A percentile compares a stretch with the other conserved stretches of the same genome.
Evolutionary conservation across 2,113 vertebrate species (phyloP).

Genomic region (Euleptes europaea): DNA sequence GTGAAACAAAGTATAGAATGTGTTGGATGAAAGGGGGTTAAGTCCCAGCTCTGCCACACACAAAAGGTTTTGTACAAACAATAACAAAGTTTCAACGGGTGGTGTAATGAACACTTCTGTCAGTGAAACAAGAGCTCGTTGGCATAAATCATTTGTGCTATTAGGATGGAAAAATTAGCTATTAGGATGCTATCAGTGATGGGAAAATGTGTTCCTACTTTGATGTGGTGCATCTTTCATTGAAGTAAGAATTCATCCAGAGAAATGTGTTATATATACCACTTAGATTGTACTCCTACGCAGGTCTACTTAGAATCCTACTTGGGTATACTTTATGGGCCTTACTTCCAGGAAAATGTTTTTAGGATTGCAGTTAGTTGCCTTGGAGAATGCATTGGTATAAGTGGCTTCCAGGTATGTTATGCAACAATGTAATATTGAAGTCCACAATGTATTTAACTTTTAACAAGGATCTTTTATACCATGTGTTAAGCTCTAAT

Average conservation of each 20-base stretch:
- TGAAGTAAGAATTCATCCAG: neutral
- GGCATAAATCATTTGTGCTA: neutral
- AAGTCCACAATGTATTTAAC: conserved; percentile 33
- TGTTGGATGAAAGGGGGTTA: neutral
- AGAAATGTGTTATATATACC: neutral
- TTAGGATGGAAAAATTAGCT: neutral
- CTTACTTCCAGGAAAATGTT: too few species aligned
- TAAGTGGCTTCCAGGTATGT: neutral
- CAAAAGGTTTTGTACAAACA: neutral
- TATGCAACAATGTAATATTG: neutral
- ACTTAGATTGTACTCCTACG: too few species aligned
- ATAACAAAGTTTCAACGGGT: neutral
- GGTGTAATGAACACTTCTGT: neutral
- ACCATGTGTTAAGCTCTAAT: too few species aligned
- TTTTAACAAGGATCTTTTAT: too few species aligned
- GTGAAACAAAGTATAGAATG: neutral
- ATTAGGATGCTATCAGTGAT: neutral
- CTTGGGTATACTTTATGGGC: too few species aligned
- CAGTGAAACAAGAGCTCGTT: neutral
- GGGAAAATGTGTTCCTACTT: neutral
- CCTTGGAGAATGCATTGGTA: neutral
- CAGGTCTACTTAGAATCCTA: too few species aligned
- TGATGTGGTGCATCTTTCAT: neutral
- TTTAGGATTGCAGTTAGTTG: conserved; percentile 27
- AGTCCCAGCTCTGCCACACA: neutral